Evolutionary conservation across 2,113 vertebrate genomes (phyloP), one percentile per base, ranked within the genome.

Genomic region (Tragelaphus imberbis): DNA sequence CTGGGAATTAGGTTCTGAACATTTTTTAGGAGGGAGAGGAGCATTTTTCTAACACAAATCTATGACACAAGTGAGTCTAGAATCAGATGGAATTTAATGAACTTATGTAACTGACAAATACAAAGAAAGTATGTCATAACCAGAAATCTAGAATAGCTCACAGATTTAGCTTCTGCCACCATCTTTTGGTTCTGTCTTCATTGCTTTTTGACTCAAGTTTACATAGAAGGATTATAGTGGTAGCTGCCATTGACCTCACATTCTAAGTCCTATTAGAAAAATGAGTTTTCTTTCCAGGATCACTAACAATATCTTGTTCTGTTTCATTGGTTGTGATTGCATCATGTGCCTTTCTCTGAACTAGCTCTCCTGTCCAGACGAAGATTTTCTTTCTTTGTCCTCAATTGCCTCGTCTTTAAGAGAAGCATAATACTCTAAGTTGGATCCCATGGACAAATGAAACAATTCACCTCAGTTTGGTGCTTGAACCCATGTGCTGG

Each of bases 191-290:
- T 55, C 8, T 86, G 1, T 47, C 25, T 65, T 81, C 2, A 17
- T 15, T 55, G 40, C 23, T 81, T 75, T 92, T 55, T 65, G 56
- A 15, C 2, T 61, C 75, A 58, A 36, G 1, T 1, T 95, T n/a
- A 6, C 1, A 3, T 1, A 4, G 8, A 49, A 91, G 2, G 13
- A 17, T n/a, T 27, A 21, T 2, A 15, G 21, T 6, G 2, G 2
- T 33, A 79, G 21, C 3, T 79, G 4, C 59, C 91, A 11, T 15
- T 68, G 17, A 58, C 3, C 17, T 68, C 27, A 59, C 19, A 25
- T 36, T 44, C 17, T 49, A 97, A 81, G 84, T 88, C 3, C 2
- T 61, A 1, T 51, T 40, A 77, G 55, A 17, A 92, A 80, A 77
- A 0, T 55, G 5, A 80, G 1, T 81, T 44, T 59, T 85, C 19